Conservation (phyloP, 2,888 invertebrate species). For the Tolmerus cingulatus region DNA sequence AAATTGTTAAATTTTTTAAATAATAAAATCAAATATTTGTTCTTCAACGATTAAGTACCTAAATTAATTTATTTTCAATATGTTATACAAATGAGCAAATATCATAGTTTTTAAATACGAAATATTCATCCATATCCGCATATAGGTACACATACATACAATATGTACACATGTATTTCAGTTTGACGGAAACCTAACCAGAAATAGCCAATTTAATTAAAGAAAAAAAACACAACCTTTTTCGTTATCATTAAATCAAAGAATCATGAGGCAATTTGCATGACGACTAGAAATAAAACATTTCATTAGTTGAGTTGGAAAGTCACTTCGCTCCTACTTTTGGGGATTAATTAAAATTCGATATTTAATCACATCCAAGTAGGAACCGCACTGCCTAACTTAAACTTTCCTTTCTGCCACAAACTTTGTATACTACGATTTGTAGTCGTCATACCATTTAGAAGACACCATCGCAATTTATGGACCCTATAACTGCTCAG, state of each 20-base stretch:
- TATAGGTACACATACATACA: no score
- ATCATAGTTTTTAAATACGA: no score
- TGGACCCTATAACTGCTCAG: background rate
- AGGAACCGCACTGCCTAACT: background rate
- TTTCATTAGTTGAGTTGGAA: background rate
- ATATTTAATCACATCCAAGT: background rate
- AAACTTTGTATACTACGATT: background rate
- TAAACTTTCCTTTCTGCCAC: background rate
- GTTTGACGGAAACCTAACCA: no score
- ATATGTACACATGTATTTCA: no score
- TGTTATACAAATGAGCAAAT: no score
- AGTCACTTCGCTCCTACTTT: background rate
- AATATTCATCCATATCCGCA: no score
- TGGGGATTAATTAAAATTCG: background rate
- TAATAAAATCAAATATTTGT: no score
- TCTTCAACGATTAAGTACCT: no score
- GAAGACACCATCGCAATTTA: background rate
- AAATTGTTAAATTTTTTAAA: no score
- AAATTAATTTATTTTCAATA: no score
- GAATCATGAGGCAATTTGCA: background rate
- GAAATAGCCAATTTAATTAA: background rate
- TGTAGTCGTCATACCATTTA: background rate
- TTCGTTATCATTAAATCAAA: background rate
- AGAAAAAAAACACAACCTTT: background rate
- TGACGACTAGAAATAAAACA: background rate